Evolutionary conservation across 2,113 vertebrate species (phyloP).

Genomic region (Dryoscopus gambensis): DNA sequence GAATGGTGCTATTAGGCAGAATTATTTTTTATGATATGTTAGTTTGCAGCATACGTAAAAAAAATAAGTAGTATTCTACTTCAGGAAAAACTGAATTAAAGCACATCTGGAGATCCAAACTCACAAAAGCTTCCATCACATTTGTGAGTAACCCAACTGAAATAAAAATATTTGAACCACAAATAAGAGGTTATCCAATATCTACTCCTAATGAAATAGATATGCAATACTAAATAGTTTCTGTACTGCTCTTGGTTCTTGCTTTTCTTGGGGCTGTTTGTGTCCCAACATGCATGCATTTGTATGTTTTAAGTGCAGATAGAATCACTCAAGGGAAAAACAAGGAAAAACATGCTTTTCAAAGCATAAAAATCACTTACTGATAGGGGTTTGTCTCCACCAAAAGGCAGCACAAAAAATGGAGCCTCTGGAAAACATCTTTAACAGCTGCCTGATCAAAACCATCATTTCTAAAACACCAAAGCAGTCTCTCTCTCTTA

Average conservation of each 20-base stretch:
- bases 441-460: conserved; percentile 23
- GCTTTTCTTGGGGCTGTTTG: not conserved
- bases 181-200: not conserved
- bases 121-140: not conserved
- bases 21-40: not conserved
- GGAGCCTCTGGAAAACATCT: conserved; percentile 19
- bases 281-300: fast-evolving
- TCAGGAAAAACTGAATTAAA: not conserved
- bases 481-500: not conserved
- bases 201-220: not conserved
- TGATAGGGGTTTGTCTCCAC: conserved; percentile 60
- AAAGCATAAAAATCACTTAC: not conserved
- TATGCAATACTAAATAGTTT: not conserved
- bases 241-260: not conserved
- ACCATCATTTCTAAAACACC: not conserved
- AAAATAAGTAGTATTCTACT: not conserved
- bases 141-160: not conserved
- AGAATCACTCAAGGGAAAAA: not conserved
- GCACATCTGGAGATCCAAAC: not conserved
- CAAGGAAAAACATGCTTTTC: not conserved
- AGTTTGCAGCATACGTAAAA: not conserved
- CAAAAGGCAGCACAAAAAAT: conserved; percentile 55
- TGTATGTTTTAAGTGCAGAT: not conserved
- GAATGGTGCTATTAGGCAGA: not conserved
- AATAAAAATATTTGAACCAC: not conserved